These are phyloP conservation scores for Gymnobelideus leadbeateri DNA, from an alignment of 2,113 vertebrate species.

Conservation along the genomic window DNA sequence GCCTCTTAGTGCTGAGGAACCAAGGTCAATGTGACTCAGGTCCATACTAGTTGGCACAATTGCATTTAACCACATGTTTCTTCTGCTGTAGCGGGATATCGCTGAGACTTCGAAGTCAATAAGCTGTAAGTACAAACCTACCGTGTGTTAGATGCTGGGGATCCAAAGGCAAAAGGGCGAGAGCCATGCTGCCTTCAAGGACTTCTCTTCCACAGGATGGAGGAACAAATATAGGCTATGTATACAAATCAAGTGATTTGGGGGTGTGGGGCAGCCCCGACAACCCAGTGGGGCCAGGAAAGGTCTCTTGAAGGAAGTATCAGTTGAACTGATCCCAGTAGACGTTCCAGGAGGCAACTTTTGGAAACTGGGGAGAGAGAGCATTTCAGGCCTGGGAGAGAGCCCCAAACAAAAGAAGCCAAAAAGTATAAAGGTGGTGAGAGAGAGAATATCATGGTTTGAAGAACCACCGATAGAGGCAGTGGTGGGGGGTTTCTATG, in stretches of 20 bases:
- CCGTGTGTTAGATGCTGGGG: not conserved
- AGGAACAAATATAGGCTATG: not conserved
- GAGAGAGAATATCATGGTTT: not conserved
- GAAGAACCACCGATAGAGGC: not conserved
- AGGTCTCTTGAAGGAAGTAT: no score
- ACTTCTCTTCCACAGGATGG: not conserved
- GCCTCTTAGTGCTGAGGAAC: not conserved
- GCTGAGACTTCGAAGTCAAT: not conserved
- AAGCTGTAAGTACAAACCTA: not conserved
- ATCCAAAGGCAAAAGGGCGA: not conserved
- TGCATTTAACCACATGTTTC: not conserved
- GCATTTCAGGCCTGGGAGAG: not conserved
- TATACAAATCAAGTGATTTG: not conserved
- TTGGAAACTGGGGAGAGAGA: not conserved
- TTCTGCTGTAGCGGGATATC: not conserved
- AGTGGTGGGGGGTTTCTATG: not conserved
- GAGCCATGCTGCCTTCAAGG: not conserved
- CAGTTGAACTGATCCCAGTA: not conserved
- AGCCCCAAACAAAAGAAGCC: not conserved
- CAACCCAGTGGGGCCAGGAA: no score
- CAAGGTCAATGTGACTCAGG: not conserved
- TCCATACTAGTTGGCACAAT: not conserved
- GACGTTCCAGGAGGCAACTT: not conserved
- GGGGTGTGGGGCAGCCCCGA: no score
- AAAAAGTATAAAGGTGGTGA: not conserved